Base-by-base conservation (phyloP, 92 coral and sea anemone genomes). In the Porites evermanni region DNA sequence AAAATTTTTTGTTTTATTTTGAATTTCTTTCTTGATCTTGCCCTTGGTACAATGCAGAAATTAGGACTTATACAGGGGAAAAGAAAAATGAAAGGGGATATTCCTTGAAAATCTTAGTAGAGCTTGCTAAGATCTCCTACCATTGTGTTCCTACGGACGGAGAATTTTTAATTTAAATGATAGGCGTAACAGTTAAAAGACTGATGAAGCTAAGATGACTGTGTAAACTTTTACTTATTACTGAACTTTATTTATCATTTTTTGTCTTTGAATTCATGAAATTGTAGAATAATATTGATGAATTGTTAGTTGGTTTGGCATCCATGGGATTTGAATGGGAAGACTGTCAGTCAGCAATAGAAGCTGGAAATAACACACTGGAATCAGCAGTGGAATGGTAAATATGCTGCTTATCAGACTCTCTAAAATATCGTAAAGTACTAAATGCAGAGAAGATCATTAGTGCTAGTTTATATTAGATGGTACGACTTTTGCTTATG, bases 341-440 rank as follows among this genome's bases (percentile, higher is more conserved):
- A 67, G 94, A 93, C 29, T 96, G 98, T 69, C 94, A 95, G 60
- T 69, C 72, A 52, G 98, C 98, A 8, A 44, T 96, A 23, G 91
- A 89, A 14, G 98, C 94, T n/a, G 98, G 98, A 12, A 88, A 96
- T 70, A 87, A 64, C 64, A 88, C 95, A 14, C 85, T 96, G 17
- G 98, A 96, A 81, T 77, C 94, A 87, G 98, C 98, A 50, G 90
- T 96, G 26, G 98, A 96, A 87, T 96, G 98, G 98, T 92, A 83
- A 9, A 9, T 12, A 0, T 3, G 10, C 12, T 56, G 12, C 61
- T 0, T 56, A 56, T 56, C 61, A 54, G 60, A 13, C 60, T 11
- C 13, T 13, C 13, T 53, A 21, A 21, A 12, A 53, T 53, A 12
- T 12, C 1, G 8, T 38, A 38, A 38, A 38, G 47, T 38, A 6